Base-by-base conservation (phyloP, 2,113 vertebrate genomes). In the Lycocorax pyrrhopterus region DNA sequence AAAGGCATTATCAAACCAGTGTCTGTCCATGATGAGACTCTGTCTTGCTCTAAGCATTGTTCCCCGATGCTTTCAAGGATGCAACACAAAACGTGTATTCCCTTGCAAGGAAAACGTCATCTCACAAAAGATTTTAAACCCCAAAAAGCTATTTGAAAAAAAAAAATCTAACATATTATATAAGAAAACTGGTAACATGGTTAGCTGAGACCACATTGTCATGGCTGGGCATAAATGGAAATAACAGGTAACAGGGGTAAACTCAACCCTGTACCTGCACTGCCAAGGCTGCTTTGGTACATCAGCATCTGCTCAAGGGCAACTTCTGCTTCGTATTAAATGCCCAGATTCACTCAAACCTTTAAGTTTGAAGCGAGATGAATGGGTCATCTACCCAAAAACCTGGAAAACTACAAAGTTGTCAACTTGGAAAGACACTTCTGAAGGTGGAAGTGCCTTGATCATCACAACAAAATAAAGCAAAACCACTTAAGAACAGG, bases 181-280 rank as follows among this genome's bases (percentile, higher is more conserved):
- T 51, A 11, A 63, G 56, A 53, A n/a, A 89, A 78, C 26, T 1
- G 5, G 27, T 35, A 75, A 59, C 12, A 7, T 4, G 5, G 27
- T 56, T 64, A 79, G 33, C 15, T 3, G 8, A 69, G 67, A 37
- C 16, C 35, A 66, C 11, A 22, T 21, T 33, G 22, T 47, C 53
- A 41, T 0, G 1, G 53, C 41, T 16, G 29, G 49, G 49, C 32
- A n/a, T 19, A 67, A 83, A 51, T 4, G 3, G 35, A 51, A 37
- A 63, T 41, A 18, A 64, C 4, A n/a, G 0, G 6, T 11, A 77
- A 51, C 6, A 7, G 4, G 4, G 15, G 16, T 33, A 26, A 81
- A 63, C 27, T 79, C 23, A 22, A 1, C 20, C 43, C 43, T 12
- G 10, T 5, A 16, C 16, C 7, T 6, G 2, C 33, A 18, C 18